Conservation (phyloP, 2,888 invertebrate species). For the Aphidius colemani region DNA sequence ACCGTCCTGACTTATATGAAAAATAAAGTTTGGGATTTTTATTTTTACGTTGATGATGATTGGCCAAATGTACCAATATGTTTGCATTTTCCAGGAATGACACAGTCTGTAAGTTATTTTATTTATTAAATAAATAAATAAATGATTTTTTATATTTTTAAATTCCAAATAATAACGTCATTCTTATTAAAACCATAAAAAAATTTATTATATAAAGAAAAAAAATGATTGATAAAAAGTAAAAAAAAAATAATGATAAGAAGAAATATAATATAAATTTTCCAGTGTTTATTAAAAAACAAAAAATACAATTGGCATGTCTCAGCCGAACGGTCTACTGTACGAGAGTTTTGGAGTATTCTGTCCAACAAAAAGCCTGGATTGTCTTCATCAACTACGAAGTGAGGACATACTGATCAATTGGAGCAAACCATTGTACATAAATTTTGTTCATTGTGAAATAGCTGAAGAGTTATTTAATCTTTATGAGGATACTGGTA, state of each 20-base stretch:
- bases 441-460: conserved; percentile 83
- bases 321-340: conserved; percentile 77
- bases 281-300: conserved; percentile 17
- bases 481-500: conserved; percentile 69
- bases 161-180: too few relatives aligned
- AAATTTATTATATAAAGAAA: too few relatives aligned
- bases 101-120: conserved; percentile 73
- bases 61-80: conserved; percentile 83
- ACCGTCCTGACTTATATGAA: conserved; percentile 86
- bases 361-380: conserved; percentile 78
- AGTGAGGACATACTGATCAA: conserved; percentile 79
- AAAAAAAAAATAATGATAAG: background rate
- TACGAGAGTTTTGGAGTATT: conserved; percentile 87
- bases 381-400: conserved; percentile 73
- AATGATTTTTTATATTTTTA: too few relatives aligned
- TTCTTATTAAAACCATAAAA: too few relatives aligned
- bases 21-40: conserved; percentile 88
- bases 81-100: conserved; percentile 87
- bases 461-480: conserved; percentile 79
- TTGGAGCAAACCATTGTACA: conserved; percentile 80
- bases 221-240: too few relatives aligned
- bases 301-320: conserved; percentile 34
- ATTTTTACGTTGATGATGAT: conserved; percentile 86
- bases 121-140: background rate
- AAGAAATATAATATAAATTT: conserved; percentile 19